A percentile compares a stretch with the other conserved stretches of the same genome.
phyloP scores from a whole-genome alignment of 2,888 invertebrate genomes.

The Spisula subtruncata region DNA sequence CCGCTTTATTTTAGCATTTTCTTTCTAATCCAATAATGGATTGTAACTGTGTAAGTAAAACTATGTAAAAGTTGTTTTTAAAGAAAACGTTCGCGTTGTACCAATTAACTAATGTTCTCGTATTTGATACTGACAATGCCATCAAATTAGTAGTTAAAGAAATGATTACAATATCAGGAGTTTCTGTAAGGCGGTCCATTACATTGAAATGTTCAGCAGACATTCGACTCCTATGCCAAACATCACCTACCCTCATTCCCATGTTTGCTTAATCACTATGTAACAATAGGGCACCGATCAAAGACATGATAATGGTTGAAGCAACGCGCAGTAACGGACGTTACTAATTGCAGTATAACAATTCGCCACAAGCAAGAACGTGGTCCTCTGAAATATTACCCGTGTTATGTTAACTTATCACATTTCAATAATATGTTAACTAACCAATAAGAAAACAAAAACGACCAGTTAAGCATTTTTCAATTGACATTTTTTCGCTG shows the following conservation, averaged over 20 bases:
- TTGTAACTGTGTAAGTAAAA: slow-evolving; percentile 2
- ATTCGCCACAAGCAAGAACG: slow-evolving; percentile 45
- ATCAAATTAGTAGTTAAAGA: neutral
- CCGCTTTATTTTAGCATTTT: neutral
- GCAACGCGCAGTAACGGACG: slow-evolving; percentile 36
- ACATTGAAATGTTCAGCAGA: neutral
- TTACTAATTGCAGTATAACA: slow-evolving; percentile 50
- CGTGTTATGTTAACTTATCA: slow-evolving; percentile 64
- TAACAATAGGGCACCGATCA: slow-evolving; percentile 31
- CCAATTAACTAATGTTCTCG: neutral
- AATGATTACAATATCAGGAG: neutral
- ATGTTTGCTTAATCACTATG: slow-evolving; percentile 19
- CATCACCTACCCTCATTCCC: neutral
- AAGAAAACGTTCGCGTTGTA: neutral
- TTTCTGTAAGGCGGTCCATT: neutral
- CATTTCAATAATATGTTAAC: slow-evolving; percentile 63
- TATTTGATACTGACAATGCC: neutral
- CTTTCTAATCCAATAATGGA: slow-evolving; percentile 19
- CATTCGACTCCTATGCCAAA: neutral
- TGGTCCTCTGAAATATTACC: slow-evolving; percentile 63
- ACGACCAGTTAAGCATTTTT: slow-evolving; percentile 65
- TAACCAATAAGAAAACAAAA: slow-evolving; percentile 69
- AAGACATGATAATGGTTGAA: slow-evolving; percentile 35
- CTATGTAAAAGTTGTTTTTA: neutral
- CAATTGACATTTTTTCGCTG: slow-evolving; percentile 51